Evolutionary conservation across 2,888 invertebrate genomes (phyloP), one percentile per base, ranked within the genome.

Genomic region (Drosophila tanythrix): DNA sequence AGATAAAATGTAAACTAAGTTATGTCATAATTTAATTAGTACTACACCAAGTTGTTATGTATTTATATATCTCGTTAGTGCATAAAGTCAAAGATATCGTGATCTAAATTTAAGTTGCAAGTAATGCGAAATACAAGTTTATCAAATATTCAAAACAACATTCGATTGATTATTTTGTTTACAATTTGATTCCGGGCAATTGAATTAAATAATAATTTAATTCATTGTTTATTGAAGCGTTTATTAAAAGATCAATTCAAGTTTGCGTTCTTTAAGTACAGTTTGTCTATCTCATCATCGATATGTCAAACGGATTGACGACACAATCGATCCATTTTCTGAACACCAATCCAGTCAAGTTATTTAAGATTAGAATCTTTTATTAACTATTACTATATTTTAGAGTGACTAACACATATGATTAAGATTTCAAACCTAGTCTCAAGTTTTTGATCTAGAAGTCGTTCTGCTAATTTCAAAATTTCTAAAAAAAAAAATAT

Each of bases 11-110:
- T 72, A 82, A 51, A 40, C 29, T 86, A 84, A 77, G 80, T 63
- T 82, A 81, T 63, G 58, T 67, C 58, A 70, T 87, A 82, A 78
- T 75, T 73, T 71, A 84, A 73, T 76, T 80, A 85, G 82, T 52
- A 60, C 74, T 60, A 62, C 72, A 77, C 61, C 74, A 84, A 76
- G 60, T 83, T 89, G 88, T 83, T 83, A 85, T 89, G 75, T 88
- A 86, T 88, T 82, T 89, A 75, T 75, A 78, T 75, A 78, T 85
- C 82, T 85, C 86, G 75, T 70, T 89, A 87, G 87, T 79, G 69
- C 69, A 76, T 88, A 83, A 81, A 81, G 71, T 90, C 86, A 87
- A 87, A 89, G 83, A 87, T 89, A 88, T 82, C 87, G 87, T 87
- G 87, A 87, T 87, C 74, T 87, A 87, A 57, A 72, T 76, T 71